phyloP scores from a whole-genome alignment of 2,113 vertebrate genomes.

The Polypterus senegalus region DNA sequence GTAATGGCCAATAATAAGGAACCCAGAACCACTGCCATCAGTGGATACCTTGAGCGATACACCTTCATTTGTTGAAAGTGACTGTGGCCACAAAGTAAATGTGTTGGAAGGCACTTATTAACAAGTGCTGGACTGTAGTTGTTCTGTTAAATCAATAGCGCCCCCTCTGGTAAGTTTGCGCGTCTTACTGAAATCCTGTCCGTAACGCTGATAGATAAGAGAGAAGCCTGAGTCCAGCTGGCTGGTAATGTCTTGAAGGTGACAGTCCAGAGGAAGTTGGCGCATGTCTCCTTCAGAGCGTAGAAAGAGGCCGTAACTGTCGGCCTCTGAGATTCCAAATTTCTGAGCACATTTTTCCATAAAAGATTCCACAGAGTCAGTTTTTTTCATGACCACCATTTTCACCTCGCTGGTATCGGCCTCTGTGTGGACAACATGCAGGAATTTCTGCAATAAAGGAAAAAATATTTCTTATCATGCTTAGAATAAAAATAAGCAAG shows the following conservation, averaged over 20 bases:
- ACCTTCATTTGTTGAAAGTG: too few species aligned
- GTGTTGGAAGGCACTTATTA: neutral
- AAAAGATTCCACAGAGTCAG: conserved; percentile 42
- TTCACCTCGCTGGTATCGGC: conserved; percentile 44
- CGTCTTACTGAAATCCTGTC: conserved; percentile 63
- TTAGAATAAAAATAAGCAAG: too few species aligned
- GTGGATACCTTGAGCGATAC: too few species aligned
- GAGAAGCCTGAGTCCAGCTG: conserved; percentile 40
- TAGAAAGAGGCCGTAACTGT: conserved; percentile 56
- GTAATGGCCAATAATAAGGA: too few species aligned
- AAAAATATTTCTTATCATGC: too few species aligned
- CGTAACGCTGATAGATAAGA: conserved; percentile 57
- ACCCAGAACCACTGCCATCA: too few species aligned
- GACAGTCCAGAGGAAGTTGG: conserved; percentile 44
- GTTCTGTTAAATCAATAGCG: conserved; percentile 57
- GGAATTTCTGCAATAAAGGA: conserved; percentile 41
- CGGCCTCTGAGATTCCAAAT: conserved; percentile 51
- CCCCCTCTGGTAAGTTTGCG: conserved; percentile 59
- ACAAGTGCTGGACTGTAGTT: neutral
- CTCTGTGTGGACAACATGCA: conserved; percentile 58
- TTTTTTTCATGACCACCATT: conserved; percentile 52
- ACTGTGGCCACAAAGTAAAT: too few species aligned
- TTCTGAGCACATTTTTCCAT: conserved; percentile 48
- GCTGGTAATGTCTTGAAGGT: conserved; percentile 26
- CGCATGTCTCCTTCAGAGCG: conserved; percentile 52